Evolutionary conservation across 2,797 vertebrate genomes (phyloP), one percentile per base, ranked within the genome.

Genomic region (Capromys pilorides): DNA sequence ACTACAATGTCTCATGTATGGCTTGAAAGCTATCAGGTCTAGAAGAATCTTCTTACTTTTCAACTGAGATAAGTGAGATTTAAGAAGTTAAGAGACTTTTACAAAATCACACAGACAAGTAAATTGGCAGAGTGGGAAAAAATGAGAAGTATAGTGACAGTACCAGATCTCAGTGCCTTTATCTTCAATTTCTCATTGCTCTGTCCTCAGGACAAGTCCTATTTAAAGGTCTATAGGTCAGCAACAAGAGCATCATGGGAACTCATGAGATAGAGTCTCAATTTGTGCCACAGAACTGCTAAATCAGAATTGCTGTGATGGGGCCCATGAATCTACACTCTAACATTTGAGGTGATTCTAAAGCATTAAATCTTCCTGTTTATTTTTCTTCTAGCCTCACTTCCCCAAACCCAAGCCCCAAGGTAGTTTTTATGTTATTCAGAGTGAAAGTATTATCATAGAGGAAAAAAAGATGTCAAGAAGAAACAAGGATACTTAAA

Each of bases 21-120:
- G 36, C 86, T 85, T 90, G 86, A 88, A 96, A 92, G 69, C 22
- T 39, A 64, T 10, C 33, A 14, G 67, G 84, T 64, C 69, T 26
- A 79, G 26, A 75, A 28, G 28, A 41, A 64, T 1, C 11, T 12
- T 93, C 33, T 86, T 62, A 49, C 36, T 86, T 77, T 78, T 92
- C 54, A 86, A n/a, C 31, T 33, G 28, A 45, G 28, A 16, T 79
- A 88, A 87, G 19, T 69, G 57, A 77, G n/a, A 81, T 75, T 49
- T 89, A 61, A 45, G 54, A 96, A 92, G 77, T 78, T 81, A 90
- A 88, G n/a, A 54, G 22, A 69, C 39, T 93, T 94, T 36, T 59
- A 19, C 51, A 90, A 83, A 90, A 75, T 83, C 57, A 62, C 41
- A 22, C 14, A 75, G 61, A 91, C 2, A 24, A 91, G 54, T 64